A percentile compares a stretch with the other conserved stretches of the same genome.
phyloP scores from a whole-genome alignment of 2,888 invertebrate species.

The Stenchaetothrips biformis region DNA sequence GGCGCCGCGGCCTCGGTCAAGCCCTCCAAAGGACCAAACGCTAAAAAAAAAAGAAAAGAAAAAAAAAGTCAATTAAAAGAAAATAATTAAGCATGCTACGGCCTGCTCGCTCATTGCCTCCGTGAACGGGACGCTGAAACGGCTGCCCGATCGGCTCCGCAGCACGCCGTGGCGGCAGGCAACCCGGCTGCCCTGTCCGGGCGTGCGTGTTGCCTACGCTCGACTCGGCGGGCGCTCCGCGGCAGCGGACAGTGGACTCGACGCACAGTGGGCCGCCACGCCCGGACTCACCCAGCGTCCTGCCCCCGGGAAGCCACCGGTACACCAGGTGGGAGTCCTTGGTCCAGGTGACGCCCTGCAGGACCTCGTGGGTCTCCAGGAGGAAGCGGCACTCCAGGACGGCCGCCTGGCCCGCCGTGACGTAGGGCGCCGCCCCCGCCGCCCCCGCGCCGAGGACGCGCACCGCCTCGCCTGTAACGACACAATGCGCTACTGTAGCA shows the following conservation, averaged over 20 bases:
- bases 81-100: no score
- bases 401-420: background rate
- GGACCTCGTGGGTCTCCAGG: background rate
- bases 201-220: background rate
- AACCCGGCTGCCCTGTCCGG: background rate
- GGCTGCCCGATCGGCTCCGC: no score
- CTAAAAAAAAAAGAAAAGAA: no score
- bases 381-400: background rate
- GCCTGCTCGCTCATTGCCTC: no score
- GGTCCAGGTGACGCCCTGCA: conserved; percentile 23
- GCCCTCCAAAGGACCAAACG: background rate
- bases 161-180: background rate
- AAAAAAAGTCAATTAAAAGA: no score
- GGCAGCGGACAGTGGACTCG: no score
- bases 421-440: background rate
- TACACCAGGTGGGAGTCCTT: conserved; percentile 7
- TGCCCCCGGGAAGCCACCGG: background rate
- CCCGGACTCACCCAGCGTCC: background rate
- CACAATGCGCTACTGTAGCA: no score
- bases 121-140: no score
- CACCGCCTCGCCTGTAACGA: background rate
- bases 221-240: background rate
- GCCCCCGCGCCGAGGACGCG: background rate
- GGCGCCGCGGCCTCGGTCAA: background rate
- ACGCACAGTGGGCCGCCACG: background rate